Conservation (phyloP, 2,797 vertebrate species). For the Phyllotis vaccarum region DNA sequence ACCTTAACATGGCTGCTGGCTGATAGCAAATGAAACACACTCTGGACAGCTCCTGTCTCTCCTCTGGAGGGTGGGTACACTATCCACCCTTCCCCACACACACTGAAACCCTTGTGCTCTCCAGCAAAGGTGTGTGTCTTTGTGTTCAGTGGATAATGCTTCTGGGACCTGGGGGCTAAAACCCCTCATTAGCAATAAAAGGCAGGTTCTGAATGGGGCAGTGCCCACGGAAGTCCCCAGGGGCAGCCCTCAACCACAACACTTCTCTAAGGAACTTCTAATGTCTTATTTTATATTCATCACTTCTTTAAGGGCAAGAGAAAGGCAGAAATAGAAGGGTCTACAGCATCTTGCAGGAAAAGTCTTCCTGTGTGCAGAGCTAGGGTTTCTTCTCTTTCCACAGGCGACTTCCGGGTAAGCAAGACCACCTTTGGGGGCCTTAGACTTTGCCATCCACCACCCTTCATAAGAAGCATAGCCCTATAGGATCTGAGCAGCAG, state of each 20-base stretch:
- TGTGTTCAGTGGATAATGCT: neutral
- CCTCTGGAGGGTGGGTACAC: fast-evolving
- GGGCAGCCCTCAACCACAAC: neutral
- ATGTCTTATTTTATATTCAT: neutral
- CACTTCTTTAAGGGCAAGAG: neutral
- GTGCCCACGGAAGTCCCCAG: neutral
- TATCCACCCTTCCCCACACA: too few relatives aligned
- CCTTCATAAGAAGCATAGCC: neutral
- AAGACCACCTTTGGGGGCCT: fast-evolving
- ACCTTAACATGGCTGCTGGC: neutral
- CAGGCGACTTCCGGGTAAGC: neutral
- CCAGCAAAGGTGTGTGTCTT: neutral
- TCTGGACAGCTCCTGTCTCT: neutral
- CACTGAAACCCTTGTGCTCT: neutral
- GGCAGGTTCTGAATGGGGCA: neutral
- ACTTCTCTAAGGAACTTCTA: conserved; percentile 6
- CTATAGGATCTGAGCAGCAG: neutral
- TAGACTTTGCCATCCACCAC: neutral
- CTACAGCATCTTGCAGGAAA: neutral
- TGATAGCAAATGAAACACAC: fast-evolving
- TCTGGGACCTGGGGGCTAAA: neutral
- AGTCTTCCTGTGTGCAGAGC: neutral
- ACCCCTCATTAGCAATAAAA: neutral
- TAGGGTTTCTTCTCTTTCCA: neutral
- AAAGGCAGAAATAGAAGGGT: neutral